Base-by-base conservation (phyloP, 2,888 invertebrate genomes). In the Callosobruchus maculatus region DNA sequence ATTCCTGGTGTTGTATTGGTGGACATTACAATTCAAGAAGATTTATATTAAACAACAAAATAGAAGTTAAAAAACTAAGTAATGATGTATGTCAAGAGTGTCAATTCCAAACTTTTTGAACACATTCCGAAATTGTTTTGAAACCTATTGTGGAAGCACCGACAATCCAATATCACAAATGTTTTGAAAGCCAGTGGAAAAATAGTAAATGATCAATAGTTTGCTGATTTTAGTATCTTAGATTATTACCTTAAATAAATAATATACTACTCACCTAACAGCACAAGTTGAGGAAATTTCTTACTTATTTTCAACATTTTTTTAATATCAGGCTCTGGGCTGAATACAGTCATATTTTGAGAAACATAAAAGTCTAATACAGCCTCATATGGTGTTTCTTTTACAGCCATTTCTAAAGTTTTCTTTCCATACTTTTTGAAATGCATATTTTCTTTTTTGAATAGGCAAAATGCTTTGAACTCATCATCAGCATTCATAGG, bases 371-470 rank as follows among this genome's bases (percentile, higher is more conserved):
- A 87, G 2, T 90, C 88, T 73, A 92, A 85, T 0, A 93, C 88
- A 20, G 90, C 89, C 84, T 93, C 93, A 87, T 92, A 96, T 20
- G 89, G 89, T 0, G 95, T 93, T 49, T 90, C 90, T 72, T 87
- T 87, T 0, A 95, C 88, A 0, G 95, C 95, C 86, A 91, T 87
- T 49, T 85, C 84, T 0, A 94, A 87, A n/a, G 94, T 91, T 77
- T 90, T 89, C 74, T 88, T 89, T 0, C 93, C 92, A 84, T 93
- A 94, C 20, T 86, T 86, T 83, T 93, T 92, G 71, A 93, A 86
- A 80, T 90, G 89, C 92, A 95, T 94, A 73, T 93, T 90, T 78
- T 91, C 89, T 80, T 91, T 92, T 77, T 90, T 89, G 68, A 95
- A 87, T 20, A 89, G 83, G 5, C 92, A 91, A 78, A 88, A 89